Base-by-base conservation (phyloP, 2,113 vertebrate species). In the Scytalopus superciliaris region DNA sequence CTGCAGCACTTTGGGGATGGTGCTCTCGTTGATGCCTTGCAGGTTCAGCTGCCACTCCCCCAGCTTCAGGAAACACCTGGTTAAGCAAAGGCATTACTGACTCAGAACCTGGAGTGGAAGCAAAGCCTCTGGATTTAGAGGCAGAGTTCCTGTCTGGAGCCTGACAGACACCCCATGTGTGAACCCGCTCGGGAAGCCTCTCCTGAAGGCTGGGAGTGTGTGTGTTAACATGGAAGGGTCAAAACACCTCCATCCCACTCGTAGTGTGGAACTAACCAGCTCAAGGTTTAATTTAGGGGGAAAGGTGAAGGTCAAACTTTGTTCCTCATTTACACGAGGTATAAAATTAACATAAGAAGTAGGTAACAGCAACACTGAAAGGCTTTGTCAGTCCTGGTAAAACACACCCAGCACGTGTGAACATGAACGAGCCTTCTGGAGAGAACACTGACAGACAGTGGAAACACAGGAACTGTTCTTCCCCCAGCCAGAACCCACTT, bases 31-130 rank as follows among this genome's bases (percentile, higher is more conserved):
- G 98, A 99, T 99, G 94, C 99, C 99, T 95, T 99, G 99, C 47
- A 99, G 98, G 95, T 98, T 99, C 83, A 99, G 98, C 97, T 99
- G 99, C 99, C 99, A 99, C 94, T 99, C 99, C 2, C 99, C 99
- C 72, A 99, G 97, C 47, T 99, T 99, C 97, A 99, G 97, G 96
- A 99, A 99, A 96, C 99, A 99, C 94, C 99, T 99, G 96, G 35
- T 73, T 92, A 95, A 70, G 87, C 63, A 92, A 97, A 88, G 72
- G 33, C 37, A 89, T 90, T 78, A 91, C 53, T 75, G 66, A 77
- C 39, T 89, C 50, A 83, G 79, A 84, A 91, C 13, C 39, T 12
- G 31, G 55, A 86, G 67, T 35, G 52, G 78, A 77, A 89, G 62
- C 0, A 31, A 85, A 93, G 42, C 45, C 47, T 60, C 69, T 66